A percentile compares a stretch with the other conserved stretches of the same genome.
phyloP scores from a whole-genome alignment of 2,797 vertebrate species.

The Pagetopsis macropterus region DNA sequence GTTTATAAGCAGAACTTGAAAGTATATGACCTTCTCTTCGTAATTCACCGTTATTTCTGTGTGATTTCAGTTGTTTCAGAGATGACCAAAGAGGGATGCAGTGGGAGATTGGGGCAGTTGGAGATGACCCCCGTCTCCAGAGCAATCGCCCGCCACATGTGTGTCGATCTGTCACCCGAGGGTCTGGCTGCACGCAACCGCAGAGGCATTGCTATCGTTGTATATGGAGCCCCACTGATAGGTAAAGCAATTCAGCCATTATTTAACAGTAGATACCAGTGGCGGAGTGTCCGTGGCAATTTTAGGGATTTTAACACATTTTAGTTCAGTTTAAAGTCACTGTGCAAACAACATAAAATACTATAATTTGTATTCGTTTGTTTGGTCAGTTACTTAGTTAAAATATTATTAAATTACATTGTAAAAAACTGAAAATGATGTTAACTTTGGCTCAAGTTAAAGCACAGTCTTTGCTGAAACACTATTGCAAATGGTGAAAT shows the following conservation, averaged over 20 bases:
- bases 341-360: too few species aligned
- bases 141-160: constrained; percentile 83
- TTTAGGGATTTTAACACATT: too few species aligned
- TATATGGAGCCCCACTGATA: constrained; percentile 88
- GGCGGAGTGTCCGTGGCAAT: too few species aligned
- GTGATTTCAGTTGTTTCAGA: constrained; percentile 52
- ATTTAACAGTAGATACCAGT: neutral
- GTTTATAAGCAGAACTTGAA: neutral
- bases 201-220: constrained; percentile 85
- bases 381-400: too few species aligned
- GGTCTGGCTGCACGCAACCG: constrained; percentile 65
- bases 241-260: constrained; percentile 73
- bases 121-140: constrained; percentile 81
- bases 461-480: too few species aligned
- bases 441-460: too few species aligned
- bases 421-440: too few species aligned
- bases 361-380: too few species aligned
- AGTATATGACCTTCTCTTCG: neutral
- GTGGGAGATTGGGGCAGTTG: constrained; percentile 69
- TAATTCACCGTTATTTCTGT: neutral
- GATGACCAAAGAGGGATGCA: constrained; percentile 32
- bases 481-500: too few species aligned
- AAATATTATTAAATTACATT: too few species aligned
- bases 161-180: constrained; percentile 80
- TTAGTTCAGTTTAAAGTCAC: too few species aligned